These are phyloP conservation scores for Pyrocoelia pectoralis DNA, from an alignment of 2,888 invertebrate genomes.

Conservation along the genomic window DNA sequence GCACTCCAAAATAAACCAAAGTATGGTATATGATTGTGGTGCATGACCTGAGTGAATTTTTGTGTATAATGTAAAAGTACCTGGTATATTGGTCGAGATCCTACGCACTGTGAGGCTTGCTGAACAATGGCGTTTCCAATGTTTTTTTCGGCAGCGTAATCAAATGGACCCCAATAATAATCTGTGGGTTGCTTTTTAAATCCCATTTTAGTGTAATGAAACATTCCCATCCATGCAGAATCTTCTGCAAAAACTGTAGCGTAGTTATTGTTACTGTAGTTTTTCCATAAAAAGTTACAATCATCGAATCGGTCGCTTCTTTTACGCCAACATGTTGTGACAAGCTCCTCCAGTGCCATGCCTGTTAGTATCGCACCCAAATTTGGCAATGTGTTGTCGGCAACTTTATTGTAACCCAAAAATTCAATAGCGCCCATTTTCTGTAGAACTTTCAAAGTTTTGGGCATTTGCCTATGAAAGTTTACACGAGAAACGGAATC, in stretches of 20 bases:
- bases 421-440: slow-evolving; percentile 75
- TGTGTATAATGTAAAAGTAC: slow-evolving; percentile 75
- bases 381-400: slow-evolving; percentile 94
- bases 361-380: slow-evolving; percentile 83
- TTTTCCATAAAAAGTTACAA: slow-evolving; percentile 87
- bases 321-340: slow-evolving; percentile 68
- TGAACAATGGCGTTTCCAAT: slow-evolving; percentile 71
- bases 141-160: slow-evolving; percentile 71
- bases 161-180: slow-evolving; percentile 81
- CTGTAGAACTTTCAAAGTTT: slow-evolving; percentile 68
- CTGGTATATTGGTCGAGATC: slow-evolving; percentile 72
- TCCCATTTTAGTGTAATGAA: slow-evolving; percentile 81
- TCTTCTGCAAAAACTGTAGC: slow-evolving; percentile 87
- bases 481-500: slow-evolving; percentile 88
- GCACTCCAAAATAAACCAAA: slow-evolving; percentile 89
- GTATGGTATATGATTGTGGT: slow-evolving; percentile 66
- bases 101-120: slow-evolving; percentile 76
- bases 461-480: slow-evolving; percentile 84
- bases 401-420: slow-evolving; percentile 91
- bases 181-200: slow-evolving; percentile 84
- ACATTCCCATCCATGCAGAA: slow-evolving; percentile 77
- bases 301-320: slow-evolving; percentile 69
- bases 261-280: slow-evolving; percentile 75
- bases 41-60: slow-evolving; percentile 69
- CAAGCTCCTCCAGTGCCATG: slow-evolving; percentile 70